These are phyloP conservation scores for Bellardia pandia DNA, from an alignment of 2,888 invertebrate genomes.

Conservation along the genomic window DNA sequence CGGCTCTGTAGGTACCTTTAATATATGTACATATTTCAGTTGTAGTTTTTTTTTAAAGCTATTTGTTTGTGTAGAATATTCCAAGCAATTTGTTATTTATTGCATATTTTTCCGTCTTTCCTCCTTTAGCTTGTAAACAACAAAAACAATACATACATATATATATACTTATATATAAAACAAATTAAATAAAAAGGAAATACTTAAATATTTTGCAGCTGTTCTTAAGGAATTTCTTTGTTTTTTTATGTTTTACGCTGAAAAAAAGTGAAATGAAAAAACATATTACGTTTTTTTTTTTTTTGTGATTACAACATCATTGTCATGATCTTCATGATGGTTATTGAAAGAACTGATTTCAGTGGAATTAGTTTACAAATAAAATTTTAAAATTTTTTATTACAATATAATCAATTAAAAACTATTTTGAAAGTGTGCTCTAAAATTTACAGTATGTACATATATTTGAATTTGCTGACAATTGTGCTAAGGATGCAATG, in stretches of 20 bases:
- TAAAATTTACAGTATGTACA: too few species aligned
- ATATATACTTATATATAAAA: neutral
- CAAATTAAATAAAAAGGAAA: constrained; percentile 58
- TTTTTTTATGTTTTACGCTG: neutral
- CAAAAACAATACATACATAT: neutral
- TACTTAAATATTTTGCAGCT: constrained; percentile 70
- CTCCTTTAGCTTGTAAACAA: constrained; percentile 15
- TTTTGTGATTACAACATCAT: constrained; percentile 25
- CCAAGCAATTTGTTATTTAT: constrained; percentile 64
- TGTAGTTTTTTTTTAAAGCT: neutral
- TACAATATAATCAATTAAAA: too few species aligned
- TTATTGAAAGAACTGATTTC: neutral
- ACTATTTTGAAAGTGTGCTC: too few species aligned
- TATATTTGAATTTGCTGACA: too few species aligned
- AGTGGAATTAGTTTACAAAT: neutral
- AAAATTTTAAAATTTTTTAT: too few species aligned
- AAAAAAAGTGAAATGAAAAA: constrained; percentile 48
- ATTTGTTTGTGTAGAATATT: constrained; percentile 35
- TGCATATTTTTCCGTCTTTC: constrained; percentile 40
- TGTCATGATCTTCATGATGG: constrained; percentile 19
- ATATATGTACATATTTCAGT: neutral
- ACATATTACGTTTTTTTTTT: neutral
- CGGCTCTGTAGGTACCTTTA: constrained; percentile 34
- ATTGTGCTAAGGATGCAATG: too few species aligned
- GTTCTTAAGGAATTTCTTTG: constrained; percentile 64